A percentile compares a stretch with the other conserved stretches of the same genome.
phyloP scores from a whole-genome alignment of 1,140 invertebrate genomes.

The Cydia pomonella region DNA sequence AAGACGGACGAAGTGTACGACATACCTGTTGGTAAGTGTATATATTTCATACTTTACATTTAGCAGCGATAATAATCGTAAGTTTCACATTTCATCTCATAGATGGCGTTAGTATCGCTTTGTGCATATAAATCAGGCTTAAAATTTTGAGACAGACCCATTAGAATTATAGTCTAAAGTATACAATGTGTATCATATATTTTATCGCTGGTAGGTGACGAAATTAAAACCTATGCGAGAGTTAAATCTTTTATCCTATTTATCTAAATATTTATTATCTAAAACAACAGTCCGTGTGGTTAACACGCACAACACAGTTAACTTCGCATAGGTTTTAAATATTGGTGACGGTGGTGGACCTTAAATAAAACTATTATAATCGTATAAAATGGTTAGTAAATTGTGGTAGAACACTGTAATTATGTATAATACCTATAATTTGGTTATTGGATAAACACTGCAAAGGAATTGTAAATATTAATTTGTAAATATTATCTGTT shows the following conservation, averaged over 20 bases:
- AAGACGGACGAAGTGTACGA: constrained; percentile 71
- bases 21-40: constrained; percentile 71
- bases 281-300: neutral
- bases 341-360: constrained; percentile 1
- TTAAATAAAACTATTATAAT: neutral
- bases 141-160: too few species aligned
- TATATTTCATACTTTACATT: constrained; percentile 5
- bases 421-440: neutral
- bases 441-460: neutral
- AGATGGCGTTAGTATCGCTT: neutral
- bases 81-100: neutral
- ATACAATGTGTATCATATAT: neutral
- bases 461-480: neutral
- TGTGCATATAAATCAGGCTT: too few species aligned
- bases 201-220: neutral
- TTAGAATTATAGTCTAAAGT: too few species aligned
- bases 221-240: neutral
- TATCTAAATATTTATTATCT: too few species aligned
- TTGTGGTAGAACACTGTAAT: neutral
- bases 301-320: neutral
- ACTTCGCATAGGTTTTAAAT: constrained; percentile 25
- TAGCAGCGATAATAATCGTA: constrained; percentile 8
- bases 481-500: neutral
- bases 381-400: neutral
- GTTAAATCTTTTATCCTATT: neutral